Conservation (phyloP, 2,888 invertebrate species). For the Apotomis capreana region DNA sequence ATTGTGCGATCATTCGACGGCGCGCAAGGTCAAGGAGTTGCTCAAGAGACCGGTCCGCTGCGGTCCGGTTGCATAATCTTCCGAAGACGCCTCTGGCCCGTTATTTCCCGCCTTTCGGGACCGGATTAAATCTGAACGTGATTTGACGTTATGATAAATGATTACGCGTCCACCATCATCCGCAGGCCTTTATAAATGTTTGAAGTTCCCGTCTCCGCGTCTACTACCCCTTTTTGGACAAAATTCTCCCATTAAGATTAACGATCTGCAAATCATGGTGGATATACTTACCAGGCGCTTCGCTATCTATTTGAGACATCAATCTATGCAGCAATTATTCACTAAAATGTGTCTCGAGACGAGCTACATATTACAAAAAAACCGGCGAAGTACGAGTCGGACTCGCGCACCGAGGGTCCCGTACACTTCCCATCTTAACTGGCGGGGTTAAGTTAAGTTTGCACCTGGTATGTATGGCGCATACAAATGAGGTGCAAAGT, state of each 20-base stretch:
- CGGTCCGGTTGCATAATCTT: conserved; percentile 66
- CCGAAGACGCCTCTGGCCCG: conserved; percentile 43
- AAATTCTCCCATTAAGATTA: conserved; percentile 6
- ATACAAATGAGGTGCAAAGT: too few relatives aligned
- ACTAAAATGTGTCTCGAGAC: too few relatives aligned
- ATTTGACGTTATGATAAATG: conserved; percentile 40
- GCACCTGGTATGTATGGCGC: too few relatives aligned
- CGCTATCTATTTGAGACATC: not conserved
- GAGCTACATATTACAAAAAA: too few relatives aligned
- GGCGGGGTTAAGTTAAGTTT: too few relatives aligned
- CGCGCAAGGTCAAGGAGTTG: conserved; percentile 73
- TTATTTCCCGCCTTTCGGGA: conserved; percentile 33
- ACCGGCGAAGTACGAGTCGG: too few relatives aligned
- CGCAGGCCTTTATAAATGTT: conserved; percentile 22
- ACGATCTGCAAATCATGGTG: conserved; percentile 3
- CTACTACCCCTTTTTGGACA: conserved; percentile 11
- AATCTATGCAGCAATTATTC: not conserved
- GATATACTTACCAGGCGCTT: not conserved
- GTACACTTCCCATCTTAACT: too few relatives aligned
- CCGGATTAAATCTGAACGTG: conserved; percentile 26
- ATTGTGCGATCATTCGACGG: conserved; percentile 56
- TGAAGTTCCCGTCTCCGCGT: conserved; percentile 3
- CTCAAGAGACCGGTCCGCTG: conserved; percentile 67
- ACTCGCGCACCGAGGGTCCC: too few relatives aligned
- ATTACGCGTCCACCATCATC: conserved; percentile 8